Base-by-base conservation (phyloP, 2,797 vertebrate genomes). In the Dendrocincla tyrannina region DNA sequence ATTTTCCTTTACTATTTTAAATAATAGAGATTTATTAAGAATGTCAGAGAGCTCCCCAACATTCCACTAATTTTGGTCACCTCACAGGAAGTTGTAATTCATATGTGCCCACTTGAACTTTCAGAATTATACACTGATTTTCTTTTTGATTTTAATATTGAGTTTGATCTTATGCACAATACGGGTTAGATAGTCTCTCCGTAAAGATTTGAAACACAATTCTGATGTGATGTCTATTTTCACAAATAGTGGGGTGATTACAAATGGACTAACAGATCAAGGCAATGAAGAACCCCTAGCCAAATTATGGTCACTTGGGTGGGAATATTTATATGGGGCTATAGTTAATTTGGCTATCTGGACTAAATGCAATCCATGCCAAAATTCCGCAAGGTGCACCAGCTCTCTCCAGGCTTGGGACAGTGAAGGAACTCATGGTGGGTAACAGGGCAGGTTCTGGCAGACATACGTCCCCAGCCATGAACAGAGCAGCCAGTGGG, bases 401-500 rank as follows among this genome's bases (percentile, higher is more conserved):
- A 58, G 8, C 27, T 58, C 8, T 18, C 22, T 42, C 62, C 2
- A 5, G 27, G 28, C 13, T 72, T 28, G 7, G 33, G 6, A 5
- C 2, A 9, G 23, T n/a, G 56, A 59, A 17, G 20, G 35, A 55
- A 17, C 3, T 3, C 12, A 19, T 3, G 12, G 3, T 3, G 22
- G 10, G 32, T 32, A 76, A 5, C 1, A 17, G 17, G 6, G 4
- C 5, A 55, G 7, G 10, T 28, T 60, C 66, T 35, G 55, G 27
- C 30, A 42, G 6, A 50, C 6, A 1, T 4, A 17, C 12, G 13
- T 30, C 9, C 22, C 13, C 24, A 68, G 7, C 0, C 37, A 84
- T 28, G 27, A 49, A 10, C 13, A 8, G 4, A 20, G 27, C 8
- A 69, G 10, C 6, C 0, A 0, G 10, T 5, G 10, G 22, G 5